Evolutionary conservation across 2,888 invertebrate genomes (phyloP).

Genomic region (Cartodere bifasciata): DNA sequence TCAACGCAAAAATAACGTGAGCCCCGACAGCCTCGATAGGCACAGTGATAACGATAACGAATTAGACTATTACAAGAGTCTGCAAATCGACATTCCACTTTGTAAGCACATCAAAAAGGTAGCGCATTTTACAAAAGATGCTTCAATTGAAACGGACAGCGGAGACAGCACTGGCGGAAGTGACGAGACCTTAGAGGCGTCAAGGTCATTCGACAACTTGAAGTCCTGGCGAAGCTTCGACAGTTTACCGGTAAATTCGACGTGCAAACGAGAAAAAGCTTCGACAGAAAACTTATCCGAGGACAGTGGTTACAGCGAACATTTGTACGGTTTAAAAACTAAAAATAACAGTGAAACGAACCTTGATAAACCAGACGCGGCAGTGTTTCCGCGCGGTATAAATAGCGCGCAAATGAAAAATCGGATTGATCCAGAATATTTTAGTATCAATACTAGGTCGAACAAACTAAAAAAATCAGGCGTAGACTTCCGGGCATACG

Average conservation of each 20-base stretch:
- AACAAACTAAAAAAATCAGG: slow-evolving; percentile 1
- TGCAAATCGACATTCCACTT: slow-evolving; percentile 25
- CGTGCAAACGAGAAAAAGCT: slow-evolving; percentile 34
- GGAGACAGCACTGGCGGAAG: slow-evolving; percentile 26
- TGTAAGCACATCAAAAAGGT: slow-evolving; percentile 14
- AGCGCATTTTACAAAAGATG: too few relatives aligned
- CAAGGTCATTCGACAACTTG: slow-evolving; percentile 31
- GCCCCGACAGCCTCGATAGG: slow-evolving; percentile 41
- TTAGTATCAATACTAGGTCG: neutral
- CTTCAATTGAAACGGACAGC: slow-evolving; percentile 34
- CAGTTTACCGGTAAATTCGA: slow-evolving; percentile 24
- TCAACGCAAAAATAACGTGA: slow-evolving; percentile 31
- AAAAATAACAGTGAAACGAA: slow-evolving; percentile 4
- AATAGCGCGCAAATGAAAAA: slow-evolving; percentile 5
- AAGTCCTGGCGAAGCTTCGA: slow-evolving; percentile 36
- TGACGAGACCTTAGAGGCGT: slow-evolving; percentile 27
- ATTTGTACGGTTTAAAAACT: slow-evolving; percentile 20
- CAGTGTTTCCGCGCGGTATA: slow-evolving; percentile 3
- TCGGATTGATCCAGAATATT: slow-evolving; percentile 3
- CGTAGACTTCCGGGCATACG: slow-evolving; percentile 28
- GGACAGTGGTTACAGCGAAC: slow-evolving; percentile 65
- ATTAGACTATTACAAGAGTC: slow-evolving; percentile 27
- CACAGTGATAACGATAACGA: slow-evolving; percentile 27
- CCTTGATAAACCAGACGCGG: neutral
- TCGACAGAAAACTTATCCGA: slow-evolving; percentile 70